Percentiles rank a stretch among this genome's conserved stretches.
phyloP scores from a whole-genome alignment of 2,113 vertebrate species.

The Pipa parva region DNA sequence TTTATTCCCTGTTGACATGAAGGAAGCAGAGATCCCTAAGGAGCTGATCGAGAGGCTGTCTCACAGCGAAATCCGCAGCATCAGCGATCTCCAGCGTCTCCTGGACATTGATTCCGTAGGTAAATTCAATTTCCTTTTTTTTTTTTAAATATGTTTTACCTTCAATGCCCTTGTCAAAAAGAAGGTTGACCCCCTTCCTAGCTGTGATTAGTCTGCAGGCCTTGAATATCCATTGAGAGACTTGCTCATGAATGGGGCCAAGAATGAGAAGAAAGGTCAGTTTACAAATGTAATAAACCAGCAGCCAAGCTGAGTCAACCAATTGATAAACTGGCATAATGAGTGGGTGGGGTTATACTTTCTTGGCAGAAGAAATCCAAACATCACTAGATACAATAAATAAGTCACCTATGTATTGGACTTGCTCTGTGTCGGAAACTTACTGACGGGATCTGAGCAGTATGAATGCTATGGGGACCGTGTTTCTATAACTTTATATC shows the following conservation, averaged over 20 bases:
- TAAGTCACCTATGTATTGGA: conserved; percentile 6
- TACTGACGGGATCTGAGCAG: no score
- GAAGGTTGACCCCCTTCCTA: conserved; percentile 5
- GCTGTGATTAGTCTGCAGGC: not conserved
- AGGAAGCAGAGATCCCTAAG: conserved; percentile 91
- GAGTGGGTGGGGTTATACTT: conserved; percentile 22
- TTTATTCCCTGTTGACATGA: conserved; percentile 46
- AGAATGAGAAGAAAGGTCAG: conserved; percentile 50
- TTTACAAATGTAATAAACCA: conserved; percentile 44
- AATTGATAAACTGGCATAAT: conserved; percentile 29
- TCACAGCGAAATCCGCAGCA: conserved; percentile 94
- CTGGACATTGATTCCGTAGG: conserved; percentile 97
- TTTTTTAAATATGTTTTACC: conserved; percentile 4
- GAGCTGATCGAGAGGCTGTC: conserved; percentile 90
- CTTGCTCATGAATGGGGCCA: not conserved
- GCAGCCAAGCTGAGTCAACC: conserved; percentile 28
- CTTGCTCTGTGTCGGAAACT: no score
- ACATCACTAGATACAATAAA: not conserved
- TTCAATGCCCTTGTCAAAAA: conserved; percentile 13
- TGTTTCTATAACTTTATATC: no score
- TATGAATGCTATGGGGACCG: no score
- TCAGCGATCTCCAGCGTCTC: conserved; percentile 97
- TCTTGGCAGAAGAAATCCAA: conserved; percentile 5
- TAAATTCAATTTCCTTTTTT: conserved; percentile 83
- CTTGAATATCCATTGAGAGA: not conserved